Evolutionary conservation across 2,888 invertebrate species (phyloP).

Genomic region (Parelbella ahira): DNA sequence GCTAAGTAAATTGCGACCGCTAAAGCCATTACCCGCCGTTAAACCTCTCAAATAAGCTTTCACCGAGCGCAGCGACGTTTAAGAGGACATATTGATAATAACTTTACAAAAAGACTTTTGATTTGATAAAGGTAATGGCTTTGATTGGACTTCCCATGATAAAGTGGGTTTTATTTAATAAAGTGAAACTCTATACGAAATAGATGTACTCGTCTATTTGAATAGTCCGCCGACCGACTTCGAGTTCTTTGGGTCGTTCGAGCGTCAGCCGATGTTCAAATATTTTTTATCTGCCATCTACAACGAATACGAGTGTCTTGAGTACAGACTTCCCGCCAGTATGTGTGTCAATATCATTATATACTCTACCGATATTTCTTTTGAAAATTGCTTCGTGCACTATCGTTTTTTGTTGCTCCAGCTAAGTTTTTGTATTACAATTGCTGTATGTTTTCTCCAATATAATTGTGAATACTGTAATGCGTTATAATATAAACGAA

Average conservation of each 20-base stretch:
- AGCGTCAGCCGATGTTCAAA: constrained; percentile 21
- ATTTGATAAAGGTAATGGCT: constrained; percentile 41
- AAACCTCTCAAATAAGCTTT: constrained; percentile 51
- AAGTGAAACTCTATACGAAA: constrained; percentile 34
- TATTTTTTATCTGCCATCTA: constrained; percentile 27
- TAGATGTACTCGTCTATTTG: constrained; percentile 21
- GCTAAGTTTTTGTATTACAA: no score
- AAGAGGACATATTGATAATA: constrained; percentile 41
- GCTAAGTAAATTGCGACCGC: constrained; percentile 44
- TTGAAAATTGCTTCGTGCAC: neutral
- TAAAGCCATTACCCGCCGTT: constrained; percentile 39
- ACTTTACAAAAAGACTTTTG: constrained; percentile 40
- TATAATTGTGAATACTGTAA: no score
- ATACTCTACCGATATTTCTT: constrained; percentile 15
- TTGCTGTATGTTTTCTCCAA: no score
- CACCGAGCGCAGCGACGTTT: constrained; percentile 45
- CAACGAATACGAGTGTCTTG: constrained; percentile 23
- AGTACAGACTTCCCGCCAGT: constrained; percentile 22
- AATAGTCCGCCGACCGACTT: constrained; percentile 25
- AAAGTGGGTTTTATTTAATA: constrained; percentile 28
- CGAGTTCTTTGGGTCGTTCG: constrained; percentile 16
- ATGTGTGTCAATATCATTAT: constrained; percentile 30
- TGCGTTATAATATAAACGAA: no score
- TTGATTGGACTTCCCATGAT: constrained; percentile 37
- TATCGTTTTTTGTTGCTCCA: no score